phyloP scores from a whole-genome alignment of 1,140 invertebrate species.

The Gryllus bimaculatus region DNA sequence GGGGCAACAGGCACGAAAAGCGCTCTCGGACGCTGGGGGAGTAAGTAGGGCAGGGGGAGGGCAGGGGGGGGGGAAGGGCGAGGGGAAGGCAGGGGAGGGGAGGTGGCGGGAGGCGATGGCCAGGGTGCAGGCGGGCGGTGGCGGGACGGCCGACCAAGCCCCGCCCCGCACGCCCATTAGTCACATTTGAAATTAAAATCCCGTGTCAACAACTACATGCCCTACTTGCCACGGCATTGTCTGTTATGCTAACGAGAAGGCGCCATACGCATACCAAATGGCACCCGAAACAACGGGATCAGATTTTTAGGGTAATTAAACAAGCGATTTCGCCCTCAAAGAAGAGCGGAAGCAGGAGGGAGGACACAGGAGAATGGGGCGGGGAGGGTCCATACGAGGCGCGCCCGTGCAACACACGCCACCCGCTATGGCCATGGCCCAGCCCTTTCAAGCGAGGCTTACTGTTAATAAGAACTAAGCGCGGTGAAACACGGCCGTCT shows the following conservation, averaged over 20 bases:
- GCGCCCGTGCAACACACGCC: no score
- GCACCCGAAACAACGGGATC: background rate
- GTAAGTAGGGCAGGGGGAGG: no score
- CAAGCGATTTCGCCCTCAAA: background rate
- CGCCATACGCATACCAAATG: background rate
- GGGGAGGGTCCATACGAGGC: background rate
- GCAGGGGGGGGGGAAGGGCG: no score
- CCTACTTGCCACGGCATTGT: background rate
- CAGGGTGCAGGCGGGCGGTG: background rate
- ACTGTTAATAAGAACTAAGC: no score
- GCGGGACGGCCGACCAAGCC: background rate
- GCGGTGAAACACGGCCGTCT: no score
- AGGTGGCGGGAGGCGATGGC: no score
- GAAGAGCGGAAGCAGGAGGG: background rate
- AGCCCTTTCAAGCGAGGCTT: no score
- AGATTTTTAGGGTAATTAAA: background rate
- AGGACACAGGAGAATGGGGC: background rate
- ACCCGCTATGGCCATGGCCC: no score
- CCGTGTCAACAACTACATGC: background rate
- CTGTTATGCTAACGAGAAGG: background rate
- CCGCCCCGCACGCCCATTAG: background rate
- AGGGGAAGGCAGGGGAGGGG: no score
- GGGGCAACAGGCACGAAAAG: background rate
- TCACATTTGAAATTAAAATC: conserved; percentile 2
- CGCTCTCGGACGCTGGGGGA: background rate